Conservation (phyloP, 2,797 vertebrate genomes). For the Pogonophryne albipinna region DNA sequence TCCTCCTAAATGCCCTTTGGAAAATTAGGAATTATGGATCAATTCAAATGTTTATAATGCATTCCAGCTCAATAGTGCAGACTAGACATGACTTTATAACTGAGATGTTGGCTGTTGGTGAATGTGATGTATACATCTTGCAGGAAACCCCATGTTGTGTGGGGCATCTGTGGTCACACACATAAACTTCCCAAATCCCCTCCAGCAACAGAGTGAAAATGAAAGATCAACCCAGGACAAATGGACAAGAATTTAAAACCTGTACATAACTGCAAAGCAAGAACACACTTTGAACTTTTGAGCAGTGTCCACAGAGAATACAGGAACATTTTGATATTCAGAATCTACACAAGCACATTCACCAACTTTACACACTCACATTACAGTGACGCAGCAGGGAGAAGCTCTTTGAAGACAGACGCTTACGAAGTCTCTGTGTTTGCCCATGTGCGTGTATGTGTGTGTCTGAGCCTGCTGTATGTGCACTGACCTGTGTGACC, state of each 20-base stretch:
- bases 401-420: constrained; percentile 13
- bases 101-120: background rate
- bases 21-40: background rate
- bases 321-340: constrained; percentile 9
- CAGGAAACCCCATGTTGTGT: background rate
- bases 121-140: background rate
- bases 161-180: background rate
- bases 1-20: background rate
- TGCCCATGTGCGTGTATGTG: constrained; percentile 1
- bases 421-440: constrained; percentile 19
- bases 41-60: background rate
- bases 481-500: constrained; percentile 49
- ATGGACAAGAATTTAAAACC: background rate
- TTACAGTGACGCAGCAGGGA: background rate
- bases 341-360: background rate
- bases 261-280: background rate
- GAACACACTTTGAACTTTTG: constrained; percentile 12
- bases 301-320: constrained; percentile 17
- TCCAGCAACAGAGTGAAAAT: background rate
- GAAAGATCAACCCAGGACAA: background rate
- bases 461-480: constrained; percentile 16
- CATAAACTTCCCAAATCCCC: background rate
- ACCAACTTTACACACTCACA: background rate
- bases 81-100: background rate
- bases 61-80: background rate